These are phyloP conservation scores for Muntiacus reevesi DNA, from an alignment of 2,113 vertebrate genomes.

Conservation along the genomic window DNA sequence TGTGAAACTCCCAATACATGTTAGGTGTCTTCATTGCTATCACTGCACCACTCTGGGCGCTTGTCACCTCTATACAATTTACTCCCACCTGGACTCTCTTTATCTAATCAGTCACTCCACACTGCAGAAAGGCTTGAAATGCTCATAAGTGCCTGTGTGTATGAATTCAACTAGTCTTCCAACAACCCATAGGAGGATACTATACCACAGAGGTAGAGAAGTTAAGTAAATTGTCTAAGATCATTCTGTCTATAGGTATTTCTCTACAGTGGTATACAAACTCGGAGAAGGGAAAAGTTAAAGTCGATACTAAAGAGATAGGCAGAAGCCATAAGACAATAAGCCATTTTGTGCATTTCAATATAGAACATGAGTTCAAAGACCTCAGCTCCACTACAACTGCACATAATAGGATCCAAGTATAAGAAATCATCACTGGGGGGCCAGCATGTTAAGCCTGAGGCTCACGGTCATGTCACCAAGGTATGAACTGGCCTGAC, in stretches of 20 bases:
- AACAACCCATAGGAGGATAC: neutral
- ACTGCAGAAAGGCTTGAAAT: neutral
- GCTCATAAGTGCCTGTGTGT: neutral
- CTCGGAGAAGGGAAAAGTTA: neutral
- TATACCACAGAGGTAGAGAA: neutral
- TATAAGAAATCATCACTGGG: neutral
- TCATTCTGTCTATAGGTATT: neutral
- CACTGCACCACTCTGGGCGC: neutral
- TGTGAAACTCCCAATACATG: fast-evolving
- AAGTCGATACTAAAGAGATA: neutral
- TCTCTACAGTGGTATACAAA: neutral
- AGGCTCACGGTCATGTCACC: neutral
- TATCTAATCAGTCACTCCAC: neutral
- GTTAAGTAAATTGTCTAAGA: neutral
- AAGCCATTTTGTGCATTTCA: neutral
- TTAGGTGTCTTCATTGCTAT: neutral
- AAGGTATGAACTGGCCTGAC: neutral
- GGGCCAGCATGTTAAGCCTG: neutral
- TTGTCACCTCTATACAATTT: neutral
- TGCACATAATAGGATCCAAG: neutral
- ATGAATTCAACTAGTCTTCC: neutral
- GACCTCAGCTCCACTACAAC: neutral
- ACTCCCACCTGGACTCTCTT: neutral
- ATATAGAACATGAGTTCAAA: neutral
- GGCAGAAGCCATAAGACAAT: too few relatives aligned